Evolutionary conservation across 1,140 invertebrate species (phyloP).

Genomic region (Conus ventricosus): DNA sequence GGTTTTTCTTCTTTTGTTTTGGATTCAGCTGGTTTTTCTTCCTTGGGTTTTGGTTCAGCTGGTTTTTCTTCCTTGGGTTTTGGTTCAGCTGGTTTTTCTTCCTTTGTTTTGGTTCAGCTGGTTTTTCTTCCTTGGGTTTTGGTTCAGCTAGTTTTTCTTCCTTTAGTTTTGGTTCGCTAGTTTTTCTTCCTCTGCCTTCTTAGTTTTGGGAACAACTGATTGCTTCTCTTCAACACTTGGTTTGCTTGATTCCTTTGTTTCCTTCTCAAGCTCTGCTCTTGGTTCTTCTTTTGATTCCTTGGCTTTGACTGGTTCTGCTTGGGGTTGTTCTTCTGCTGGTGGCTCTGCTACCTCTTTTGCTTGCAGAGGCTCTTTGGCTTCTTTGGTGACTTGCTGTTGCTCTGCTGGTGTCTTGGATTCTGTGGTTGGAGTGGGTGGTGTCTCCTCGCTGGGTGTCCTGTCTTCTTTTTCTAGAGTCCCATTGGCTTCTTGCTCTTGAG

Average conservation of each 20-base stretch:
- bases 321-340: not conserved
- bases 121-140: not conserved
- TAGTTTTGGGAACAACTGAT: constrained; percentile 27
- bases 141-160: no score
- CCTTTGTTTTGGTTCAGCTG: no score
- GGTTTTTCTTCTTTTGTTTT: not conserved
- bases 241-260: not conserved
- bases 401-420: constrained; percentile 21
- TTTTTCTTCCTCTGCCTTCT: constrained; percentile 27
- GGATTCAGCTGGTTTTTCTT: not conserved
- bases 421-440: not conserved
- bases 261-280: not conserved
- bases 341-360: constrained; percentile 84
- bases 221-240: constrained; percentile 10
- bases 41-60: not conserved
- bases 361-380: constrained; percentile 18
- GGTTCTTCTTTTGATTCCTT: not conserved
- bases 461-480: constrained; percentile 14
- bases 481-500: constrained; percentile 11
- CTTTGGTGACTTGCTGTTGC: not conserved
- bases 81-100: no score
- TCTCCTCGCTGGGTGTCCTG: constrained; percentile 14
- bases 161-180: constrained; percentile 72
- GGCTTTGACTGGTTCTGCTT: not conserved
- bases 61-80: no score